phyloP scores from a whole-genome alignment of 30 jellyfish, hydroid and myxozoan species.

The Mastigias papua region DNA sequence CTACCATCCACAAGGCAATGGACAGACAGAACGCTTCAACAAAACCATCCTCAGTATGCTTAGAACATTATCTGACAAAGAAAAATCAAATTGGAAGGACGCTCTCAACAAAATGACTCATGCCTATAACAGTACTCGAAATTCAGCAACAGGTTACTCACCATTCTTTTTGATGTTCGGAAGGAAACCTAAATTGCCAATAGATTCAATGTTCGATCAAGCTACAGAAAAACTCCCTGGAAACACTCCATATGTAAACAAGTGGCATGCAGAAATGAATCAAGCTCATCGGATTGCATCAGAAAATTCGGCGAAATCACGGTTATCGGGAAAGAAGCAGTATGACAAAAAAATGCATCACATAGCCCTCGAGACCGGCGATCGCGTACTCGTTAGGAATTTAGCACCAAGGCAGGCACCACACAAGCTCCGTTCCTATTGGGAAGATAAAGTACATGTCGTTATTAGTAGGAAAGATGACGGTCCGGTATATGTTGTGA shows the following conservation, averaged over 20 bases:
- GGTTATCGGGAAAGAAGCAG: neutral
- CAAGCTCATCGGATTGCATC: constrained; percentile 45
- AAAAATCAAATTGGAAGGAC: constrained; percentile 23
- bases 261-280: constrained; percentile 29
- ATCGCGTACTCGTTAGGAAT: constrained; percentile 43
- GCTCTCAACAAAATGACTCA: constrained; percentile 12
- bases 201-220: constrained; percentile 27
- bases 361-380: neutral
- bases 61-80: constrained; percentile 14
- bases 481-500: constrained; percentile 50
- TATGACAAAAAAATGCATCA: neutral
- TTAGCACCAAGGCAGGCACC: constrained; percentile 31
- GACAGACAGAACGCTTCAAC: constrained; percentile 35
- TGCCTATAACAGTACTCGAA: constrained; percentile 16
- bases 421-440: constrained; percentile 29
- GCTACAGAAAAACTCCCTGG: neutral
- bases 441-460: constrained; percentile 26
- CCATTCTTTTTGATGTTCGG: too few species aligned
- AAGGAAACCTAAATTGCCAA: constrained; percentile 35
- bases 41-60: constrained; percentile 23
- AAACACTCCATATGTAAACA: neutral
- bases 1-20: too few species aligned
- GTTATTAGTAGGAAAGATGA: constrained; percentile 42
- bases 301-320: constrained; percentile 1
- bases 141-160: constrained; percentile 4